Percentiles rank a stretch among this genome's conserved stretches.
Evolutionary conservation across 2,888 invertebrate species (phyloP).

Genomic region (Leucophenga maculata): DNA sequence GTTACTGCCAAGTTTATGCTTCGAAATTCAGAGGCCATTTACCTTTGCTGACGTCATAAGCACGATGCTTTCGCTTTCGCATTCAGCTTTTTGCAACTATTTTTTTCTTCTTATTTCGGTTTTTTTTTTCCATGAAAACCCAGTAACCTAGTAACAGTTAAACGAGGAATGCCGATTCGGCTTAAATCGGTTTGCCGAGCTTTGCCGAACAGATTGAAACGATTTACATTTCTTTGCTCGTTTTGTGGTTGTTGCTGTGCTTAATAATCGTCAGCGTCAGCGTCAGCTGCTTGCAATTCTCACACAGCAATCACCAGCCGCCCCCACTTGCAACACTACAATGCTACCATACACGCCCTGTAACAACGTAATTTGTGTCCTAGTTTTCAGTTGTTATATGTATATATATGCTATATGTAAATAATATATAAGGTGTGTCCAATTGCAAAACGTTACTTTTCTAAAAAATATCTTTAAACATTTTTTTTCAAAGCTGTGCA

Average conservation of each 20-base stretch:
- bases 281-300: neutral
- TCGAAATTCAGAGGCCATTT: conserved; percentile 26
- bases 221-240: no score
- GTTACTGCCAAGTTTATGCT: conserved; percentile 19
- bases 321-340: neutral
- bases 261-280: neutral
- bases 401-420: no score
- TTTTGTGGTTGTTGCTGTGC: neutral
- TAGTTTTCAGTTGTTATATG: no score
- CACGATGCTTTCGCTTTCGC: neutral
- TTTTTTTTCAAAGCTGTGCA: no score
- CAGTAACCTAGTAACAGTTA: conserved; percentile 37
- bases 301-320: neutral
- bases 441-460: no score
- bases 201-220: no score
- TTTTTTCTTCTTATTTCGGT: neutral
- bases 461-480: no score
- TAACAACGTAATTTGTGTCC: no score
- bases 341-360: no score
- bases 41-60: conserved; percentile 30
- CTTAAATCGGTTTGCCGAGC: neutral
- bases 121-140: conserved; percentile 19
- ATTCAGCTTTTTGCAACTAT: neutral
- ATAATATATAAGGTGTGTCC: no score
- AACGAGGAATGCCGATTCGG: conserved; percentile 15